Conservation (phyloP, 2,888 invertebrate genomes). For the Drosophila austrosaltans region DNA sequence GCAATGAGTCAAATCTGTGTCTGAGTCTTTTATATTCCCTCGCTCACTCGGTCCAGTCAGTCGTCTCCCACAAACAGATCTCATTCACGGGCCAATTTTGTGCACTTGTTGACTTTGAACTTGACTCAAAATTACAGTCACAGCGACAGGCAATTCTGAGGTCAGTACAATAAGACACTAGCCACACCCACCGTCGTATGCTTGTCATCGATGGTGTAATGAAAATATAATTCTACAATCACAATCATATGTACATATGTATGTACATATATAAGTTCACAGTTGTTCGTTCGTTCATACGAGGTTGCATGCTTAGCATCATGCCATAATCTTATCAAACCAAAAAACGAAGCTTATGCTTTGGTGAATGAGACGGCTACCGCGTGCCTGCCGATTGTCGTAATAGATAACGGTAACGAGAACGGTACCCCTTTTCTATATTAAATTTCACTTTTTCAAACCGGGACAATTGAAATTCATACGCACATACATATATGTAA, state of each 20-base stretch:
- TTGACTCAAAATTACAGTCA: slow-evolving; percentile 30
- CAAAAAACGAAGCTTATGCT: slow-evolving; percentile 33
- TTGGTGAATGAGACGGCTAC: slow-evolving; percentile 20
- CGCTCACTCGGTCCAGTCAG: not conserved
- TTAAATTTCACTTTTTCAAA: not conserved
- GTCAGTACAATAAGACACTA: slow-evolving; percentile 8
- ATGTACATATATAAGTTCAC: not conserved
- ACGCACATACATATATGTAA: too few species aligned
- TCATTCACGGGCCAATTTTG: not conserved
- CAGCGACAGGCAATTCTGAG: slow-evolving; percentile 24
- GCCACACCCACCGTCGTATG: slow-evolving; percentile 13
- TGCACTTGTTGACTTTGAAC: slow-evolving; percentile 47
- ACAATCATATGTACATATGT: not conserved
- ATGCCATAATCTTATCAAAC: slow-evolving; percentile 49
- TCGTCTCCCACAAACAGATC: not conserved
- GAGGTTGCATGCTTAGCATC: slow-evolving; percentile 25
- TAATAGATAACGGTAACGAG: slow-evolving; percentile 27
- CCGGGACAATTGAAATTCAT: not conserved
- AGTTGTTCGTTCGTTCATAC: slow-evolving; percentile 15
- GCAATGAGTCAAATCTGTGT: slow-evolving; percentile 31
- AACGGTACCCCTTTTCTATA: slow-evolving; percentile 15
- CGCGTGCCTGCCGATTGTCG: slow-evolving; percentile 21
- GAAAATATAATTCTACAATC: not conserved
- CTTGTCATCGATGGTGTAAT: slow-evolving; percentile 22
- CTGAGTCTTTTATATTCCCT: slow-evolving; percentile 3